Evolutionary conservation across 1,140 invertebrate species (phyloP).

Genomic region (Drosophila malerkotliana): DNA sequence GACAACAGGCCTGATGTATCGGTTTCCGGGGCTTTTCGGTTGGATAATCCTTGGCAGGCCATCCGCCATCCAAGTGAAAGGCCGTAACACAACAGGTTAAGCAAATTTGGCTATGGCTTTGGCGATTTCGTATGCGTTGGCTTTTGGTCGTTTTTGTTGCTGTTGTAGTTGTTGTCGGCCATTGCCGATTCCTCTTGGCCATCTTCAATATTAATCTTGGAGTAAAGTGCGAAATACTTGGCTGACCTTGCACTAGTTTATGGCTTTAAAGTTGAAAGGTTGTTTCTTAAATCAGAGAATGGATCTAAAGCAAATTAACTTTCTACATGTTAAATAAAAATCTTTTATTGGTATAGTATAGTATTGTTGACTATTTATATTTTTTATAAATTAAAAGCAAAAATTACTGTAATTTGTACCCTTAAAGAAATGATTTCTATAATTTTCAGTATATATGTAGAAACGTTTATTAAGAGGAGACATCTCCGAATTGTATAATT

Average conservation of each 20-base stretch:
- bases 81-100: slow-evolving; percentile 51
- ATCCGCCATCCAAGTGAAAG: slow-evolving; percentile 37
- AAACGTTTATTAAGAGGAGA: too few relatives aligned
- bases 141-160: background rate
- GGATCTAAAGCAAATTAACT: too few relatives aligned
- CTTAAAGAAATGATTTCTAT: too few relatives aligned
- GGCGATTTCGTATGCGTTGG: slow-evolving; percentile 15
- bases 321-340: too few relatives aligned
- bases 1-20: slow-evolving; percentile 72
- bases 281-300: background rate
- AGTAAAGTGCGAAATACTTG: slow-evolving; percentile 3
- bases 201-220: slow-evolving; percentile 41
- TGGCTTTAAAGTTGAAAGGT: slow-evolving; percentile 14
- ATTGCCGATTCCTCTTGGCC: slow-evolving; percentile 12
- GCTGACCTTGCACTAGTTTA: slow-evolving; percentile 55
- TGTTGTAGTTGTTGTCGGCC: background rate
- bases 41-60: slow-evolving; percentile 70
- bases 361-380: too few relatives aligned
- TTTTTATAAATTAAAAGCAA: too few relatives aligned
- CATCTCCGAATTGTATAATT: too few relatives aligned
- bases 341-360: too few relatives aligned
- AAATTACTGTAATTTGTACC: too few relatives aligned
- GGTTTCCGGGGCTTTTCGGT: slow-evolving; percentile 70
- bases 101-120: slow-evolving; percentile 37
- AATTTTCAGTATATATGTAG: too few relatives aligned